phyloP scores from a whole-genome alignment of 2,888 invertebrate genomes.

The Anarsia innoxiella region DNA sequence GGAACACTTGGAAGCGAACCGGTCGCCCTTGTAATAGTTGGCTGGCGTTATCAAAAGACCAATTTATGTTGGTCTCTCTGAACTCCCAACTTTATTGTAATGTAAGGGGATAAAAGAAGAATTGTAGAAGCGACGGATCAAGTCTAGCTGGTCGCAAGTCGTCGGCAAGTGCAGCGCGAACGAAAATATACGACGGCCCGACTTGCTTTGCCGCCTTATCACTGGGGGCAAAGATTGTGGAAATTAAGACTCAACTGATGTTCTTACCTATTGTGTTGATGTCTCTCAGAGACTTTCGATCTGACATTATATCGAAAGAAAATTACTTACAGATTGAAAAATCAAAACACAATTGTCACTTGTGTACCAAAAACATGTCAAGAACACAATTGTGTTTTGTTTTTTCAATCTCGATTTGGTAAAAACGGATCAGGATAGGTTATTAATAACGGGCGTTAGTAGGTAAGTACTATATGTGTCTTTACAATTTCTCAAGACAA shows the following conservation, averaged over 20 bases:
- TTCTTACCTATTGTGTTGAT: conserved; percentile 19
- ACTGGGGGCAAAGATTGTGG: conserved; percentile 51
- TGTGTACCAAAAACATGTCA: no score
- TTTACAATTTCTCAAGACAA: no score
- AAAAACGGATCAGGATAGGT: no score
- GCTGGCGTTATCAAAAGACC: conserved; percentile 67
- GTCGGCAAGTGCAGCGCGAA: conserved; percentile 73
- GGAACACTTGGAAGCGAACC: conserved; percentile 69
- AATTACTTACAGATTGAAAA: no score
- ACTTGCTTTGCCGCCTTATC: conserved; percentile 75
- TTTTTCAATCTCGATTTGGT: no score
- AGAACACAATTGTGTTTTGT: no score
- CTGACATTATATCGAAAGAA: neutral
- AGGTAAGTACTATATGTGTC: no score
- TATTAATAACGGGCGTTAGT: no score
- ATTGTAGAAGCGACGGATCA: conserved; percentile 43
- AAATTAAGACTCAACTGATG: conserved; percentile 6
- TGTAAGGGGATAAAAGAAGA: neutral
- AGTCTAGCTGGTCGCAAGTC: conserved; percentile 45
- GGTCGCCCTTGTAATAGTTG: conserved; percentile 76
- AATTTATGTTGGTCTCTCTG: conserved; percentile 39
- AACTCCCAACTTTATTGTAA: conserved; percentile 27
- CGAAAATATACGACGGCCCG: conserved; percentile 72
- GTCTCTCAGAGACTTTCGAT: conserved; percentile 15
- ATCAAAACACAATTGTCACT: no score